A percentile compares a stretch with the other conserved stretches of the same genome.
Evolutionary conservation across 2,888 invertebrate species (phyloP).

Genomic region (Pasiphila rectangulata): DNA sequence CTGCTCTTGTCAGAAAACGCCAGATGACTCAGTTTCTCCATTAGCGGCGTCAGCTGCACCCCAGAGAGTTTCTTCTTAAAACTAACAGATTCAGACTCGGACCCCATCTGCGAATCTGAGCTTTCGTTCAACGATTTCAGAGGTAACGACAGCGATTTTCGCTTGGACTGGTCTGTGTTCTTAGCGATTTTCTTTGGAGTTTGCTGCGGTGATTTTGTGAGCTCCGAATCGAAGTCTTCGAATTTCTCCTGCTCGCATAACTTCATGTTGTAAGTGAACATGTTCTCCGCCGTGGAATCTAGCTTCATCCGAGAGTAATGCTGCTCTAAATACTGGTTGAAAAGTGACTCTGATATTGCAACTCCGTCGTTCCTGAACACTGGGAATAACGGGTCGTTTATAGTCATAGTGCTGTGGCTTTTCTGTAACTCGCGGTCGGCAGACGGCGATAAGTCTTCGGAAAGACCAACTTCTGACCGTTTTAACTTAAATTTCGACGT

Average conservation of each 20-base stretch:
- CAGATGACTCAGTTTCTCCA: slow-evolving; percentile 89
- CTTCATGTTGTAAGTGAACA: slow-evolving; percentile 66
- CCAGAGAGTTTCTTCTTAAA: slow-evolving; percentile 82
- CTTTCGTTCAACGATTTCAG: slow-evolving; percentile 83
- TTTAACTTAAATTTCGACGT: slow-evolving; percentile 79
- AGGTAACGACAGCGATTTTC: slow-evolving; percentile 85
- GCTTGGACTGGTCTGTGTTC: slow-evolving; percentile 63
- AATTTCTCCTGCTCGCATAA: slow-evolving; percentile 66
- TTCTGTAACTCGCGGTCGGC: slow-evolving; percentile 54
- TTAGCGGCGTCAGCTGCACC: slow-evolving; percentile 88
- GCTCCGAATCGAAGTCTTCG: slow-evolving; percentile 74
- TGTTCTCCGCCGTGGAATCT: slow-evolving; percentile 64
- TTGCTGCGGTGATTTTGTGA: slow-evolving; percentile 64
- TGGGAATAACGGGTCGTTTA: slow-evolving; percentile 89
- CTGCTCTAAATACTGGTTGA: slow-evolving; percentile 84
- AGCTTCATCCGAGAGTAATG: slow-evolving; percentile 81
- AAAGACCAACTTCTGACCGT: slow-evolving; percentile 46
- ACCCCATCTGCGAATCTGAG: slow-evolving; percentile 56
- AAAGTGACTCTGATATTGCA: slow-evolving; percentile 85
- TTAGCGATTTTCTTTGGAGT: slow-evolving; percentile 68
- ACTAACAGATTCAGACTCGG: slow-evolving; percentile 59
- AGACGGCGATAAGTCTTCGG: slow-evolving; percentile 54
- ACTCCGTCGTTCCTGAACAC: slow-evolving; percentile 87
- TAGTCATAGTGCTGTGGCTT: slow-evolving; percentile 83
- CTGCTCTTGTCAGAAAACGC: slow-evolving; percentile 85